phyloP scores from a whole-genome alignment of 1,140 invertebrate species.

The Bombus waltoni region DNA sequence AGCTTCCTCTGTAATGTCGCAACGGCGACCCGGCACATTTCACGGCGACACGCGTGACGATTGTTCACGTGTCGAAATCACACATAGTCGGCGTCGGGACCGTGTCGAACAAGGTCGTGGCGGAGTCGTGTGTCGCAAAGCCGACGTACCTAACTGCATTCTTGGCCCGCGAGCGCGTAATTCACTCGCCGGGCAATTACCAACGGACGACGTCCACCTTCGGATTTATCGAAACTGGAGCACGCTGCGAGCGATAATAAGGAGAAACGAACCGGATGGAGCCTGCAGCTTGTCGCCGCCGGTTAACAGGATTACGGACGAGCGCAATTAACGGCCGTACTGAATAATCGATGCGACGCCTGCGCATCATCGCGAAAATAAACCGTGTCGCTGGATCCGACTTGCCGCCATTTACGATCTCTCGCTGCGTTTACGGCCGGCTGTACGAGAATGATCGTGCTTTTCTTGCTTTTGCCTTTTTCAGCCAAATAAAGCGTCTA shows the following conservation, averaged over 20 bases:
- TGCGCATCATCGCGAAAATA: constrained; percentile 1
- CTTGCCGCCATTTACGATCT: not conserved
- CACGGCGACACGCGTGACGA: constrained; percentile 24
- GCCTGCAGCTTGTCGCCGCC: not conserved
- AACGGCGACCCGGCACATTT: not conserved
- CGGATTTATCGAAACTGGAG: constrained; percentile 19
- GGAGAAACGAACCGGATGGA: not conserved
- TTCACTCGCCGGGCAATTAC: constrained; percentile 20
- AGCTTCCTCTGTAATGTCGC: not conserved
- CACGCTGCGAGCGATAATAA: not conserved
- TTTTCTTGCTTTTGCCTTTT: too few relatives aligned
- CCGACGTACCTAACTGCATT: not conserved
- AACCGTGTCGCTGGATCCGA: not conserved
- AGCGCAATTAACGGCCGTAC: constrained; percentile 31
- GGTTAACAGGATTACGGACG: not conserved
- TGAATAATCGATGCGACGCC: constrained; percentile 23
- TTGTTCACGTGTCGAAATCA: constrained; percentile 24
- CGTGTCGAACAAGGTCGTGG: constrained; percentile 39
- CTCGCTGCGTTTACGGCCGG: not conserved
- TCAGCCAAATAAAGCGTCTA: too few relatives aligned
- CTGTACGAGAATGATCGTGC: not conserved
- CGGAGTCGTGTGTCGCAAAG: constrained; percentile 35
- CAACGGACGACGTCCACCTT: constrained; percentile 12
- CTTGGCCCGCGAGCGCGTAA: constrained; percentile 28
- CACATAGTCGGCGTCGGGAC: not conserved